These are phyloP conservation scores for Scaptomyza parva DNA, from an alignment of 2,888 invertebrate genomes.

Conservation along the genomic window DNA sequence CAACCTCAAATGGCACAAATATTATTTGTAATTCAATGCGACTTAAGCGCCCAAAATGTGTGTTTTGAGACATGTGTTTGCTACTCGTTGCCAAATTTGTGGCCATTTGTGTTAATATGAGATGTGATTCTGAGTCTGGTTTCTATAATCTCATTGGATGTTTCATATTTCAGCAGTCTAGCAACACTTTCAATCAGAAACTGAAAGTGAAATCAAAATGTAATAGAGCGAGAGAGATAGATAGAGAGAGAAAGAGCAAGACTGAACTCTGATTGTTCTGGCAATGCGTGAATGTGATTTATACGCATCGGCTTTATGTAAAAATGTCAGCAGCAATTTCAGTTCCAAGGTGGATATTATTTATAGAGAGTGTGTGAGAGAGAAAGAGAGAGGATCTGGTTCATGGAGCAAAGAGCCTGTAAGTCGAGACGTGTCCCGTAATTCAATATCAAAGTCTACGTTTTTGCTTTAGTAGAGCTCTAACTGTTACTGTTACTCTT, in stretches of 20 bases:
- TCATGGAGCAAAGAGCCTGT: conserved; percentile 47
- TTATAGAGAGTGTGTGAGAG: conserved; percentile 21
- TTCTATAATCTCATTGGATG: conserved; percentile 55
- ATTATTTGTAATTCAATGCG: conserved; percentile 61
- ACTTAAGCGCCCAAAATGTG: conserved; percentile 15
- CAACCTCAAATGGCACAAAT: conserved; percentile 56
- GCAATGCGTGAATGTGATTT: conserved; percentile 83
- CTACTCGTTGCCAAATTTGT: conserved; percentile 55
- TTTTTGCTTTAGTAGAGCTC: conserved; percentile 10
- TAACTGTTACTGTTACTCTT: conserved; percentile 1
- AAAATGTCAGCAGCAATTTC: conserved; percentile 82
- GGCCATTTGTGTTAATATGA: conserved; percentile 74
- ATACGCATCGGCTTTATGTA: conserved; percentile 66
- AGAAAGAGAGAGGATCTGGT: conserved; percentile 17
- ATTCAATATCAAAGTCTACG: conserved; percentile 67
- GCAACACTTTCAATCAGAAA: conserved; percentile 53
- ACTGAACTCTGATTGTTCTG: conserved; percentile 73
- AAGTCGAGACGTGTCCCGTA: conserved; percentile 82
- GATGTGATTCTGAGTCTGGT: conserved; percentile 18
- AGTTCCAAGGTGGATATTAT: conserved; percentile 71
- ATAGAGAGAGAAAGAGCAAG: conserved; percentile 13
- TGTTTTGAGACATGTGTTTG: conserved; percentile 24
- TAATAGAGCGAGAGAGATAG: not conserved
- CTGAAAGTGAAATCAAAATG: conserved; percentile 32
- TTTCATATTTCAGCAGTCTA: conserved; percentile 58